Base-by-base conservation (phyloP, 2,888 invertebrate genomes). In the Drosophila anomelani region DNA sequence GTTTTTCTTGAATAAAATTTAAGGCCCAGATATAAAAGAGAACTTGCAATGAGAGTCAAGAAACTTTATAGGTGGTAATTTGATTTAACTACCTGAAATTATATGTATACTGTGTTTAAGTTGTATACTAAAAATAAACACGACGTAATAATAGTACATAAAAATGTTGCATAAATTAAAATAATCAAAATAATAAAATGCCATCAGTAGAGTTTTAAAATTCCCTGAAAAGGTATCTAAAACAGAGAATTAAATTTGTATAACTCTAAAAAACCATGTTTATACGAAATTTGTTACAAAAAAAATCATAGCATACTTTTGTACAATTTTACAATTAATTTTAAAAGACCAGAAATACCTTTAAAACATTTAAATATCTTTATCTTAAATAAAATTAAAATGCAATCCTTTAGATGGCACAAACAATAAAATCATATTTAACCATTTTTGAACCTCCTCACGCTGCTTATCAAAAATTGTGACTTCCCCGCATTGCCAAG, bases 401-500 rank as follows among this genome's bases (percentile, higher is more conserved):
- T 34, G 10, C 10, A 34, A 41, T 17, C 4, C 20, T n/a, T 47
- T 15, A 15, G 12, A 26, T 47, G 0, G n/a, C 10, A 47, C 2
- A 49, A 32, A 23, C 36, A 12, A 32, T 7, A 32, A 0, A 49
- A 23, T 20, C 15, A n/a, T 43, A 9, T 43, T 43, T 1, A n/a
- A 12, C 1, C 0, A 36, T 41, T 61, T 3, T 23, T 51, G 10
- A 12, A 46, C n/a, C 66, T 46, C 23, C 47, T 26, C 47, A 4
- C 8, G 34, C 39, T 34, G 17, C 39, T 32, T 26, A 63, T 63
- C 53, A 23, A 23, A 20, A 46, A 23, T 38, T 63, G 63, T 46
- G 41, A 51, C 26, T 62, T 62, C 49, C 20, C 64, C 36, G 62
- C 20, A 15, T 3, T 15, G 26, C 26, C 56, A 57, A 61, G 46